Conservation (phyloP, 2,113 vertebrate genomes). For the Aspiorhynchus laticeps region DNA sequence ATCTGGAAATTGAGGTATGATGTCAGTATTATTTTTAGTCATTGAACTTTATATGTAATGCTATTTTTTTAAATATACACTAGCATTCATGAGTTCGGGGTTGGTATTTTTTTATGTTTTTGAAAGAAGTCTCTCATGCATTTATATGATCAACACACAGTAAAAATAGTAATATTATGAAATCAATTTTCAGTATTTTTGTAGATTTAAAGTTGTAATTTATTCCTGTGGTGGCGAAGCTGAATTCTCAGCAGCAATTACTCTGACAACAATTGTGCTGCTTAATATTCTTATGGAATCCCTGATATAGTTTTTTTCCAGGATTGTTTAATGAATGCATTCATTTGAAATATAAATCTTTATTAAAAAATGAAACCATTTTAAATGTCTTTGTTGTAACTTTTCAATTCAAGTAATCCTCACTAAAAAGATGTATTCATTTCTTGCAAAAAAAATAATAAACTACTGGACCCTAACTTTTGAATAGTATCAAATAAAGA, state of each 20-base stretch:
- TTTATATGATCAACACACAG: not conserved
- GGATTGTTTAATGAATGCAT: not conserved
- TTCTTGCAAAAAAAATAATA: not conserved
- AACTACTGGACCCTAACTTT: not conserved
- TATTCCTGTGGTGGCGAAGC: not conserved
- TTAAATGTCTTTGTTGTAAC: not conserved
- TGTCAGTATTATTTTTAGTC: constrained; percentile 20
- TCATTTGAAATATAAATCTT: not conserved
- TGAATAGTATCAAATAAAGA: not conserved
- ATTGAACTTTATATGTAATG: not conserved
- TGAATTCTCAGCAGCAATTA: not conserved
- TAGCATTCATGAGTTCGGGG: not conserved
- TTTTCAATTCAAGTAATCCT: not conserved
- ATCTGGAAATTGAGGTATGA: constrained; percentile 6
- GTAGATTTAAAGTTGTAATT: not conserved
- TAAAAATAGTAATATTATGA: not conserved
- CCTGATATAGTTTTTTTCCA: not conserved
- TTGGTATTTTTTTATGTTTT: not conserved
- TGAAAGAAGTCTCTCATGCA: not conserved
- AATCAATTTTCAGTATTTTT: not conserved
- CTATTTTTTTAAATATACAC: not conserved
- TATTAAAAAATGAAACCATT: not conserved
- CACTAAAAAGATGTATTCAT: not conserved
- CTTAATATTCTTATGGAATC: not conserved
- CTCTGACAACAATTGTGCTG: not conserved